A percentile compares a stretch with the other conserved stretches of the same genome.
These are phyloP conservation scores for Sturnus vulgaris DNA, from an alignment of 2,113 vertebrate species.

Conservation along the genomic window DNA sequence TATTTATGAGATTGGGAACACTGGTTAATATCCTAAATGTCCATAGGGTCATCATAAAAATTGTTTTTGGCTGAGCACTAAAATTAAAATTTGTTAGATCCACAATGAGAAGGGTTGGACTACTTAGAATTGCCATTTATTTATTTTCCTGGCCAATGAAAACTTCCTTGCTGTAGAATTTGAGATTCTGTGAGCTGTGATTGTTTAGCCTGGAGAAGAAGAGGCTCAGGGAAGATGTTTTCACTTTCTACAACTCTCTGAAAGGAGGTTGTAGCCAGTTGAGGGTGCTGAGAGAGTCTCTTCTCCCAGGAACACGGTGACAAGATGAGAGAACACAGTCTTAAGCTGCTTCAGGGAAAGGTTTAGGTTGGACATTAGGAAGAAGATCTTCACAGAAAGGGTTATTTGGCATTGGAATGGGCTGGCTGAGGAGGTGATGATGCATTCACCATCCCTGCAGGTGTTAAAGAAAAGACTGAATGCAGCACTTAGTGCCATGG, in stretches of 20 bases:
- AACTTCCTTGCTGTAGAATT: not conserved
- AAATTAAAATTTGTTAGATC: not conserved
- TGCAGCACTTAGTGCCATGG: not conserved
- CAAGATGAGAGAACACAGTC: not conserved
- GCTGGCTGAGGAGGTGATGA: not conserved
- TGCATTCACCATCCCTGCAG: not conserved
- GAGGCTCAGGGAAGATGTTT: not conserved
- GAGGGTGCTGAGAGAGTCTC: not conserved
- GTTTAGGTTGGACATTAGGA: not conserved
- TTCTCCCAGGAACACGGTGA: not conserved
- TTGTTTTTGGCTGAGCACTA: not conserved
- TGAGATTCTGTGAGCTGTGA: not conserved
- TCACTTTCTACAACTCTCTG: not conserved
- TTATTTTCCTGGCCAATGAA: not conserved
- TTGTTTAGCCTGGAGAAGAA: not conserved
- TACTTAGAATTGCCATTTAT: not conserved
- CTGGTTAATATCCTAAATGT: not conserved
- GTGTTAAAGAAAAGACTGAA: not conserved
- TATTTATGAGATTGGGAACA: not conserved
- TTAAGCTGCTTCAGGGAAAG: not conserved
- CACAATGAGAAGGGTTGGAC: not conserved
- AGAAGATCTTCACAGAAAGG: not conserved
- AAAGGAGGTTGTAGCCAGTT: not conserved
- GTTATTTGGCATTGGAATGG: not conserved
- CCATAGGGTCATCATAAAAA: not conserved